Conservation (phyloP, 2,113 vertebrate genomes). For the Paradoxurus hermaphroditus region DNA sequence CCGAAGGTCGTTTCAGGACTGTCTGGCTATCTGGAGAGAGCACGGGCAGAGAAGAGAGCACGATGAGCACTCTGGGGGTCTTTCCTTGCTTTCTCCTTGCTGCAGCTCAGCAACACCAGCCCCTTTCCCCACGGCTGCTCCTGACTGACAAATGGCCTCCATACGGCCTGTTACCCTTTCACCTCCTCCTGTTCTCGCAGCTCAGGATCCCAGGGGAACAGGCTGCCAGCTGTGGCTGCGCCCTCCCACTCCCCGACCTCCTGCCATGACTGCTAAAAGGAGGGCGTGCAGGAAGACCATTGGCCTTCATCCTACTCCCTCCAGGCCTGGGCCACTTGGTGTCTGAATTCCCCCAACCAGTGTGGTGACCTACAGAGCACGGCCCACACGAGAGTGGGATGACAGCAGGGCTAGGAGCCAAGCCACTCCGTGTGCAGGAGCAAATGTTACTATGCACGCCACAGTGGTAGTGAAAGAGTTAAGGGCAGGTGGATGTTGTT, state of each 20-base stretch:
- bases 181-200: slow-evolving; percentile 7
- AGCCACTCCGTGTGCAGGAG: not conserved
- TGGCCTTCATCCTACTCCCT: not conserved
- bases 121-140: not conserved
- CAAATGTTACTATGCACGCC: not conserved
- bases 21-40: not conserved
- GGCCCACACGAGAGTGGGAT: not conserved
- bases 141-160: slow-evolving; percentile 16
- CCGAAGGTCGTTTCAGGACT: not conserved
- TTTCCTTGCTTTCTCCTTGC: not conserved
- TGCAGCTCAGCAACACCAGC: not conserved
- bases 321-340: not conserved
- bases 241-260: no score
- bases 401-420: not conserved
- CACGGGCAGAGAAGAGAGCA: not conserved
- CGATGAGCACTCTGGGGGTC: not conserved
- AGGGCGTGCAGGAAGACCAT: not conserved
- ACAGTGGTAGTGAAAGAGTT: not conserved
- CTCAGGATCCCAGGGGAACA: not conserved
- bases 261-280: not conserved
- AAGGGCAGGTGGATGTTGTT: not conserved
- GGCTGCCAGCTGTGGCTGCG: not conserved
- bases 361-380: not conserved
- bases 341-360: not conserved
- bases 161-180: slow-evolving; percentile 26